A percentile compares a stretch with the other conserved stretches of the same genome.
These are phyloP conservation scores for Selenia dentaria DNA, from an alignment of 2,888 invertebrate genomes.

Conservation along the genomic window DNA sequence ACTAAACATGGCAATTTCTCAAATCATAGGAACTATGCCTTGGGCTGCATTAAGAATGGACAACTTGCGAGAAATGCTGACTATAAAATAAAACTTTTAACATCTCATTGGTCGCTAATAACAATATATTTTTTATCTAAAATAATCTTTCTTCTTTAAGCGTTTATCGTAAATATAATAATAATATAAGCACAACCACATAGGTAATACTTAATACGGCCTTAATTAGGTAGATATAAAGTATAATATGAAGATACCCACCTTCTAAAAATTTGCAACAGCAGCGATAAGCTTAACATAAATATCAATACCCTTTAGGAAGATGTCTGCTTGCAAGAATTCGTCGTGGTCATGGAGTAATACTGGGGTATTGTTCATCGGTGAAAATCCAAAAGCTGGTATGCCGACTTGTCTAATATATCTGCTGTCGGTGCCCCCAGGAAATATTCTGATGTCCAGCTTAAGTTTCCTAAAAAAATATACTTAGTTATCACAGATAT, in stretches of 20 bases:
- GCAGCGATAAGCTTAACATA: conserved; percentile 89
- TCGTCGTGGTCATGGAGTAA: conserved; percentile 96
- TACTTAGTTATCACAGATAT: too few species aligned
- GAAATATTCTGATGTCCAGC: conserved; percentile 90
- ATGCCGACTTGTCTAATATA: conserved; percentile 91
- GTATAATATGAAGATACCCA: too few species aligned
- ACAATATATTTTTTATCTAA: too few species aligned
- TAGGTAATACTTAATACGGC: too few species aligned
- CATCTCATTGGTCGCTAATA: too few species aligned
- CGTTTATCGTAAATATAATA: conserved; percentile 1
- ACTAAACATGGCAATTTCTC: too few species aligned
- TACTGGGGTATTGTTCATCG: conserved; percentile 94
- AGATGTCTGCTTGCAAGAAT: conserved; percentile 90
- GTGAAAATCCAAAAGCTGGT: conserved; percentile 95
- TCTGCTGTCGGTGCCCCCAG: conserved; percentile 96
- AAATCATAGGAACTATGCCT: too few species aligned
- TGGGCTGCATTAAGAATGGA: too few species aligned
- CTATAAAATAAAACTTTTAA: too few species aligned
- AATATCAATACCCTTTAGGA: conserved; percentile 91
- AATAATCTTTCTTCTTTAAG: too few species aligned
- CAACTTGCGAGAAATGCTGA: too few species aligned
- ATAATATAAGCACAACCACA: conserved; percentile 19
- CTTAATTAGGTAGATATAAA: too few species aligned
- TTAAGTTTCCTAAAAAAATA: conserved; percentile 84
- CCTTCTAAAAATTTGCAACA: conserved; percentile 81